Percentiles rank a stretch among this genome's conserved stretches.
Conservation (phyloP, 2,113 vertebrate genomes). For the Megaceryle maxima region DNA sequence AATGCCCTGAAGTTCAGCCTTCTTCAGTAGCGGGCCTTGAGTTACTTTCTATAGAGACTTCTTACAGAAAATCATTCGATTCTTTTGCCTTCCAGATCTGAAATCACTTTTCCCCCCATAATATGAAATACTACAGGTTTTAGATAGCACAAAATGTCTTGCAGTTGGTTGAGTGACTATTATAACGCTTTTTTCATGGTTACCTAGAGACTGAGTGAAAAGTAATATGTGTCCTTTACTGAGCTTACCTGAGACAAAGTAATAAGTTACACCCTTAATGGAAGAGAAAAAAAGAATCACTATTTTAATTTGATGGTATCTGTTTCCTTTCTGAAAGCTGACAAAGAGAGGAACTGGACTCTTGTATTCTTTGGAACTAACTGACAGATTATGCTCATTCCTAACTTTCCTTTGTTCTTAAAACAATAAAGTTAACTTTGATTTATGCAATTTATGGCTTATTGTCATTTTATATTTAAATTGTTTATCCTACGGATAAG, state of each 20-base stretch:
- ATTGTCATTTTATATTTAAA: background rate
- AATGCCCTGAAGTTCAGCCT: background rate
- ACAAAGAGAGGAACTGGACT: background rate
- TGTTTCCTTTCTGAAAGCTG: background rate
- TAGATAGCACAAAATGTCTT: background rate
- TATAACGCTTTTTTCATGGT: background rate
- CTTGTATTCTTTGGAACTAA: background rate
- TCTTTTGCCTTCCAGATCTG: background rate
- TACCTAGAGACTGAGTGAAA: background rate
- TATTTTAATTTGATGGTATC: background rate
- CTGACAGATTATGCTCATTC: background rate
- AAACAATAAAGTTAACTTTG: background rate
- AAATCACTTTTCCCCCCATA: background rate
- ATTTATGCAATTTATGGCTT: background rate
- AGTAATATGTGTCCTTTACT: background rate
- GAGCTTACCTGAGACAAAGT: background rate
- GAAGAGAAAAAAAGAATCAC: background rate
- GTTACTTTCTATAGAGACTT: background rate
- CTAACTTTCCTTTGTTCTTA: background rate
- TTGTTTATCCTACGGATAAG: background rate
- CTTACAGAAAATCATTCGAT: background rate
- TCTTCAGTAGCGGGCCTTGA: background rate
- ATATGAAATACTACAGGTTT: background rate
- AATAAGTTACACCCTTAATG: background rate
- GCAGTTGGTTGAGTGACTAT: background rate